Base-by-base conservation (phyloP, 2,113 vertebrate genomes). In the Lichenostomus cassidix region DNA sequence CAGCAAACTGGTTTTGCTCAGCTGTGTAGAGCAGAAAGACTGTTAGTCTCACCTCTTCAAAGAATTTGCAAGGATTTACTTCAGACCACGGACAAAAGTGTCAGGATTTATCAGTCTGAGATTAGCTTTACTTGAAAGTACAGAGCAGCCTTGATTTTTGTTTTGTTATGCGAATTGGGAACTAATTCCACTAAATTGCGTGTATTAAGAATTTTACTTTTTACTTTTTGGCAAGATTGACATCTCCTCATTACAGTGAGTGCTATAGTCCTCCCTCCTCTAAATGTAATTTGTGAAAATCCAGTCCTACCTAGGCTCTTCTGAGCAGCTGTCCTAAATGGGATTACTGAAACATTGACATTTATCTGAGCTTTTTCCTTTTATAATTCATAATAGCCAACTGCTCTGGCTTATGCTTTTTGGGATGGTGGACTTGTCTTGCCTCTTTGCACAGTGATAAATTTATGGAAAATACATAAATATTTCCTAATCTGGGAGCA, bases 311-410 rank as follows among this genome's bases (percentile, higher is more conserved):
- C 0, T 29, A n/a, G 75, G 37, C 75, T 76, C 42, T 58, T 76
- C 67, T 83, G 82, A 91, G 87, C 67, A 70, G 84, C 85, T 91
- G 71, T 74, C 85, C 56, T 83, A 80, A 93, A 94, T 68, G 73
- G 80, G 85, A 93, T 88, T 92, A 83, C 53, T 83, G 60, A 68
- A 88, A 86, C 14, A 3, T 0, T 86, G 92, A 59, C 95, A 75
- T 56, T 84, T 92, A 84, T 91, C 79, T 91, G 82, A 96, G 88
- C 89, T 94, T 92, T 95, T 83, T 83, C 56, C 76, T 81, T 92
- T 28, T 68, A 73, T 87, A 91, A 91, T 95, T 94, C 70, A 80
- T 96, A 91, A 58, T 84, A 82, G 60, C 33, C 87, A 44, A 42
- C 58, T 87, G 21, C 84, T 90, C 71, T 78, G 60, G 47, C 33